Percentiles rank a stretch among this genome's conserved stretches.
Conservation (phyloP, 2,113 vertebrate species). For the Stictonetta naevosa region DNA sequence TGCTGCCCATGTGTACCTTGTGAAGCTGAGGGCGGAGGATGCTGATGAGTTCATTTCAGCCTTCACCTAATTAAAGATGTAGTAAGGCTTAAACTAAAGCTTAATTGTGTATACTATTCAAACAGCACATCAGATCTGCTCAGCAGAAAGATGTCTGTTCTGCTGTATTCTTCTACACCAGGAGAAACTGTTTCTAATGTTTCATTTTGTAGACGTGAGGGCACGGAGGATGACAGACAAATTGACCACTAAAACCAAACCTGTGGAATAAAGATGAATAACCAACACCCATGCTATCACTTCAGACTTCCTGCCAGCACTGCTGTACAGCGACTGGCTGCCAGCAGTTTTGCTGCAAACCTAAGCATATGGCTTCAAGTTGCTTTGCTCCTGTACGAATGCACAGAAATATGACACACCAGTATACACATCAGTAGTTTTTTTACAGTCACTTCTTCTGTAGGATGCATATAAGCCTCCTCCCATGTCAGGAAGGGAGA, state of each 20-base stretch:
- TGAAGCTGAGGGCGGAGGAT: not conserved
- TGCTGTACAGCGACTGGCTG: not conserved
- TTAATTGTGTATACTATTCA: not conserved
- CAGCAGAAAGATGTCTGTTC: not conserved
- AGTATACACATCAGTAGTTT: not conserved
- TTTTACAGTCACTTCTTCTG: not conserved
- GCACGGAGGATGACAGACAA: not conserved
- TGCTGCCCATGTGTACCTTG: not conserved
- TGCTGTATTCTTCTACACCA: not conserved
- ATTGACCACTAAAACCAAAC: conserved; percentile 37
- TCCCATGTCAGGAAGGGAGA: not conserved
- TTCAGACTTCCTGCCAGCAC: conserved; percentile 4
- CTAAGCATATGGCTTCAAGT: conserved; percentile 44
- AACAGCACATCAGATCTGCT: not conserved
- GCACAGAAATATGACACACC: conserved; percentile 15
- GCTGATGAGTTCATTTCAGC: not conserved
- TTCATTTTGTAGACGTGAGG: not conserved
- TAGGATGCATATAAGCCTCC: conserved; percentile 7
- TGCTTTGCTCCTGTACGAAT: not conserved
- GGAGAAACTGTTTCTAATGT: not conserved
- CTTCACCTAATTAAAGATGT: conserved; percentile 12
- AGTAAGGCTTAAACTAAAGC: conserved; percentile 20
- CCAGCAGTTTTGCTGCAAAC: conserved; percentile 53
- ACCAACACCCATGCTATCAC: not conserved
- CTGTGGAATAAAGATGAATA: not conserved